phyloP scores from a whole-genome alignment of 2,797 vertebrate species.

The Semaprochilodus insignis region DNA sequence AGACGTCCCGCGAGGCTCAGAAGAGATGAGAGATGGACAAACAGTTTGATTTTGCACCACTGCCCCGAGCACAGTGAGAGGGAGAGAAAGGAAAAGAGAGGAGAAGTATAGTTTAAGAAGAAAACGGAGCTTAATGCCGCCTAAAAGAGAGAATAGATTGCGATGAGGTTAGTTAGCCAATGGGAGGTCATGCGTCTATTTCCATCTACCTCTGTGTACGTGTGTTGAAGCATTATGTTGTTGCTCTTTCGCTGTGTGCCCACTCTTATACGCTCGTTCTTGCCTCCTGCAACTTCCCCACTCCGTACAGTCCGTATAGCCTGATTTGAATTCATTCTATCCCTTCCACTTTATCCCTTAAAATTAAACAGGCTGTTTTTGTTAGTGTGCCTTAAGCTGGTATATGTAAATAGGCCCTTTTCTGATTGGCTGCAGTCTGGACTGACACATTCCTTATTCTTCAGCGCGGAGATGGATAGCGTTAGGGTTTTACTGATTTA shows the following conservation, averaged over 20 bases:
- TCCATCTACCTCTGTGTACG: conserved; percentile 20
- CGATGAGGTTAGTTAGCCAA: conserved; percentile 70
- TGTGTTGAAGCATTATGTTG: conserved; percentile 27
- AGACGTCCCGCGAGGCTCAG: conserved; percentile 73
- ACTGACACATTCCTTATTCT: too few relatives aligned
- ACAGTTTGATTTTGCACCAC: conserved; percentile 84
- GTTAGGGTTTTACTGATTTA: too few relatives aligned
- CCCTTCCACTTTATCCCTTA: too few relatives aligned
- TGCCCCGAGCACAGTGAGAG: conserved; percentile 62
- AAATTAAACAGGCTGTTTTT: too few relatives aligned
- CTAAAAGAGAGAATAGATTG: conserved; percentile 64
- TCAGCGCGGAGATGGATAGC: too few relatives aligned
- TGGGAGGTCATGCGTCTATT: conserved; percentile 53
- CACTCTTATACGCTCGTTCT: neutral
- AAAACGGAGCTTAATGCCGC: conserved; percentile 56
- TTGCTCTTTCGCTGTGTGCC: conserved; percentile 26
- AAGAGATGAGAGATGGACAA: conserved; percentile 82
- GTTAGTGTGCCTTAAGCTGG: too few relatives aligned
- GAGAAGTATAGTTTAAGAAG: conserved; percentile 71
- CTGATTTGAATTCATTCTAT: too few relatives aligned
- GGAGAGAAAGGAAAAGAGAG: conserved; percentile 47
- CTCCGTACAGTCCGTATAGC: too few relatives aligned
- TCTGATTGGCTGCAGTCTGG: too few relatives aligned
- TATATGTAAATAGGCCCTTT: too few relatives aligned
- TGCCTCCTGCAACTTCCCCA: neutral